Evolutionary conservation across 2,113 vertebrate genomes (phyloP).

Genomic region (Okapia johnstoni): DNA sequence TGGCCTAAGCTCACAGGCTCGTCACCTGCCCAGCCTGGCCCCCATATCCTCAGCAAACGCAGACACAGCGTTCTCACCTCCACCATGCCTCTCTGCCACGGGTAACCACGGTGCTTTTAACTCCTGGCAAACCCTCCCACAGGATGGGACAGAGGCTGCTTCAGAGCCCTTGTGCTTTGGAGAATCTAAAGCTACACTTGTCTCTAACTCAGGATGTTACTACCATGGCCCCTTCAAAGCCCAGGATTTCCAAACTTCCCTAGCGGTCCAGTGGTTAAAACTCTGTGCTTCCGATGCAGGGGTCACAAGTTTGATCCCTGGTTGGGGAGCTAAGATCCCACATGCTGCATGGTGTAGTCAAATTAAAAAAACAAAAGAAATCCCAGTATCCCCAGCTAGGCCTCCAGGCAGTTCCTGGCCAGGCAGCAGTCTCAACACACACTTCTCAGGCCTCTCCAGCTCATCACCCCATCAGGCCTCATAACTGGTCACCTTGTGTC

Average conservation of each 20-base stretch:
- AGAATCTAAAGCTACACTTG: background rate
- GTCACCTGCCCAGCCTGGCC: background rate
- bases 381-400: background rate
- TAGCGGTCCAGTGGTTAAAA: fast-evolving
- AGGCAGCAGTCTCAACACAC: background rate
- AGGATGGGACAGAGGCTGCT: background rate
- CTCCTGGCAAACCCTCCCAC: too few species aligned
- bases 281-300: background rate
- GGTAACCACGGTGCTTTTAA: background rate
- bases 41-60: background rate
- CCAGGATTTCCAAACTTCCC: background rate
- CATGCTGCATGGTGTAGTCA: background rate
- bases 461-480: background rate
- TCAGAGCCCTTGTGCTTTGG: background rate
- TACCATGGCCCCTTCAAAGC: background rate
- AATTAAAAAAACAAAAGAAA: background rate
- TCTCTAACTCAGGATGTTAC: background rate
- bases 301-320: background rate
- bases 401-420: background rate
- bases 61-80: background rate
- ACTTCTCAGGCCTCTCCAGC: background rate
- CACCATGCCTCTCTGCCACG: too few species aligned
- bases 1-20: background rate
- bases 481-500: background rate
- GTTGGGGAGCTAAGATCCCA: background rate